Conservation (phyloP, 2,797 vertebrate genomes). For the Malurus splendens region DNA sequence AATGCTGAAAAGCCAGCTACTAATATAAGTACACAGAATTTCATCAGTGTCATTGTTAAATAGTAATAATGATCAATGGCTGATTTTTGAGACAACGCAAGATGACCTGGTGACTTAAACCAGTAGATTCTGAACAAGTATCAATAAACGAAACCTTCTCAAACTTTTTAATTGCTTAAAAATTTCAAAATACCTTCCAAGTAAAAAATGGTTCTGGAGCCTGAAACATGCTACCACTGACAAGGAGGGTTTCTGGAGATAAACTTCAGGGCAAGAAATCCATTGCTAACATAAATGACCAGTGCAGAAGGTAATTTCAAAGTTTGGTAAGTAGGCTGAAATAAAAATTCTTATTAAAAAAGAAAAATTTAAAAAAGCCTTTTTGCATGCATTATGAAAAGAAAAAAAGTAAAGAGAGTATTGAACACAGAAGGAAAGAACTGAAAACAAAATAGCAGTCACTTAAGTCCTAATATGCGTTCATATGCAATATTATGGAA, state of each 20-base stretch:
- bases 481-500: neutral
- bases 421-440: neutral
- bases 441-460: neutral
- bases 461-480: neutral
- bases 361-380: neutral
- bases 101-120: neutral
- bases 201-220: neutral
- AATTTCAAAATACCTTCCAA: neutral
- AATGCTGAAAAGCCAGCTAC: neutral
- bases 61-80: neutral
- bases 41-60: neutral
- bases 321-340: neutral
- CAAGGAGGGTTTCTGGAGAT: neutral
- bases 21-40: neutral
- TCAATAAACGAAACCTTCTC: neutral
- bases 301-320: neutral
- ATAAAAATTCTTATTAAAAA: neutral
- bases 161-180: neutral
- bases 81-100: neutral
- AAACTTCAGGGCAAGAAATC: neutral
- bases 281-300: neutral
- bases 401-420: neutral
- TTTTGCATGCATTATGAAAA: neutral
- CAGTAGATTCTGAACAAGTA: neutral
- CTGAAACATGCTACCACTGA: neutral